Percentiles rank a stretch among this genome's conserved stretches.
Conservation (phyloP, 2,797 vertebrate species). For the Prunella strophiata region DNA sequence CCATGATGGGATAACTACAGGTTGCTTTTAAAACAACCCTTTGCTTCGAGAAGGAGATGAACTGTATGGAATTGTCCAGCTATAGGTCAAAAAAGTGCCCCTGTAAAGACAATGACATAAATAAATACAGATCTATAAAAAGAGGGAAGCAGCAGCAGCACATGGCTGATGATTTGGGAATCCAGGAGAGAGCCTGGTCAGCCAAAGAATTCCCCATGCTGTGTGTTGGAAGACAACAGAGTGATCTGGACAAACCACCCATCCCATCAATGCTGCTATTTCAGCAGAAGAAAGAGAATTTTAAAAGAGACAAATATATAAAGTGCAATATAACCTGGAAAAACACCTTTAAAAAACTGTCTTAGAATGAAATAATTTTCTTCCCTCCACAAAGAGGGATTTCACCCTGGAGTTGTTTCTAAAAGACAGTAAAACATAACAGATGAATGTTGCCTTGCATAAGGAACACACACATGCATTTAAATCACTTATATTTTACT, state of each 20-base stretch:
- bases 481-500: slow-evolving; percentile 74
- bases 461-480: slow-evolving; percentile 66
- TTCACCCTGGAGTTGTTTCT: slow-evolving; percentile 57
- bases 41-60: neutral
- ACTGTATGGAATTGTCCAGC: neutral
- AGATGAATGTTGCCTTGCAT: slow-evolving; percentile 65
- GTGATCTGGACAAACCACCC: neutral
- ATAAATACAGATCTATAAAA: neutral
- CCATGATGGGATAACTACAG: neutral
- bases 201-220: neutral
- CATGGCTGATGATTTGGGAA: neutral
- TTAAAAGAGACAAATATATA: neutral
- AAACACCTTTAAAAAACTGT: neutral
- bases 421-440: slow-evolving; percentile 50
- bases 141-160: neutral
- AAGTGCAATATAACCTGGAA: neutral
- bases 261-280: neutral
- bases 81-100: neutral
- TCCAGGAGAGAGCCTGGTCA: neutral
- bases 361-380: neutral
- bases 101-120: neutral
- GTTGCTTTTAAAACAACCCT: neutral
- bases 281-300: neutral
- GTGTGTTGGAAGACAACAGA: neutral
- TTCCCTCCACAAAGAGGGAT: slow-evolving; percentile 1